Evolutionary conservation across 2,888 invertebrate genomes (phyloP), one percentile per base, ranked within the genome.

Genomic region (Euproctis similis): DNA sequence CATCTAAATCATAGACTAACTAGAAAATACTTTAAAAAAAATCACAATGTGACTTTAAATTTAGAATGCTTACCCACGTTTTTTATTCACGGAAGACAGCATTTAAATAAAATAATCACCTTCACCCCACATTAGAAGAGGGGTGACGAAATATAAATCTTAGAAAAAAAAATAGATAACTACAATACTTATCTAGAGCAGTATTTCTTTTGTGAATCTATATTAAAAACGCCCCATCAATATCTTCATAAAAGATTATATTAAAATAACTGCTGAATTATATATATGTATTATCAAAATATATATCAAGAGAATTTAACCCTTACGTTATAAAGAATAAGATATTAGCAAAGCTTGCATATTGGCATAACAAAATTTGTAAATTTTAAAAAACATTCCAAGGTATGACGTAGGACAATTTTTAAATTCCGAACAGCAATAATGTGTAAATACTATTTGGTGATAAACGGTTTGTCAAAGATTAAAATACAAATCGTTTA

Each of bases 91-190:
- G 44, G 46, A 53, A 59, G 53, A 56, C 23, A 41, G 39, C 42
- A 29, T 44, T 50, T 39, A 49, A 49, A 53, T 4, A 64, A 67
- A 64, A 62, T 58, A 55, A 29, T 35, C 27, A 30, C 23, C 32
- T 18, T 47, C 40, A 51, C 51, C 57, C 53, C 30, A 61, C 44
- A 55, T 51, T 58, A 59, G 46, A 40, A 56, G 58, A 76, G 80
- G 78, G 80, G 78, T 78, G 76, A 81, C 47, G 42, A 24, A 36
- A 73, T 60, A 68, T 67, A 34, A 68, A 68, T 69, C 68, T 72
- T 63, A 3, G n/a, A 22, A 22, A 2, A 23, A 23, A 23, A 23
- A 23, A 19, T n/a, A 19, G n/a, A 19, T 19, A n/a, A n/a, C 7
- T 19, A 6, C 8, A n/a, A n/a, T n/a, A n/a, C n/a, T n/a, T n/a